Evolutionary conservation across 1,140 invertebrate genomes (phyloP), one percentile per base, ranked within the genome.

Genomic region (Laupala kohalensis): DNA sequence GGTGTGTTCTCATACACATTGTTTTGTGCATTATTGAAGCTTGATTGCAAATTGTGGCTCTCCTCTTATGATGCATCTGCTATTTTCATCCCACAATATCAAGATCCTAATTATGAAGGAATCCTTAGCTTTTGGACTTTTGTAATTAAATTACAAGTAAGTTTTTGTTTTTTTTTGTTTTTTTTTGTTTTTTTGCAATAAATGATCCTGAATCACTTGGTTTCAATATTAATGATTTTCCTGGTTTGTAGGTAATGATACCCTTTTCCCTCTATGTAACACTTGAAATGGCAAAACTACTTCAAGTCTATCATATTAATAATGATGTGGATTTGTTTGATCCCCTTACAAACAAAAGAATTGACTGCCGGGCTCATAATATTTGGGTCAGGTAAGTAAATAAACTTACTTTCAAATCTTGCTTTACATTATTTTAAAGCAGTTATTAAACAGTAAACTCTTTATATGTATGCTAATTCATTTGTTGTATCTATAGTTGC

Each of bases 231-330:
- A 72, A 72, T 71, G 63, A 30, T 69, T 81, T 82, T 27, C n/a
- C n/a, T n/a, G n/a, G n/a, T n/a, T n/a, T n/a, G n/a, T 80, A 92
- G 89, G 91, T 97, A 37, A 95, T 99, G 90, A 98, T 99, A 81
- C 97, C 97, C 1, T 82, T 99, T 23, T 97, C 96, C 3, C 81
- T 99, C 69, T 99, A 99, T 80, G 96, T 98, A 5, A 97, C 95
- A 4, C 89, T 99, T 76, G 97, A 99, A 84, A 88, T 99, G 83
- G 94, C 96, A 69, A 99, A 99, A 83, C 86, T 98, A 64, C 87
- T 94, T 29, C 97, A 99, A 84, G 91, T 98, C 23, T 98, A 92
- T 81, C 94, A 97, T 79, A 98, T 98, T 72, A 92, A 96, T 76
- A 89, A 95, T 76, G 96, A 98, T 80, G 81, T 88, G 4, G 88